Evolutionary conservation across 2,797 vertebrate species (phyloP), one percentile per base, ranked within the genome.

Genomic region (Agapornis canus): DNA sequence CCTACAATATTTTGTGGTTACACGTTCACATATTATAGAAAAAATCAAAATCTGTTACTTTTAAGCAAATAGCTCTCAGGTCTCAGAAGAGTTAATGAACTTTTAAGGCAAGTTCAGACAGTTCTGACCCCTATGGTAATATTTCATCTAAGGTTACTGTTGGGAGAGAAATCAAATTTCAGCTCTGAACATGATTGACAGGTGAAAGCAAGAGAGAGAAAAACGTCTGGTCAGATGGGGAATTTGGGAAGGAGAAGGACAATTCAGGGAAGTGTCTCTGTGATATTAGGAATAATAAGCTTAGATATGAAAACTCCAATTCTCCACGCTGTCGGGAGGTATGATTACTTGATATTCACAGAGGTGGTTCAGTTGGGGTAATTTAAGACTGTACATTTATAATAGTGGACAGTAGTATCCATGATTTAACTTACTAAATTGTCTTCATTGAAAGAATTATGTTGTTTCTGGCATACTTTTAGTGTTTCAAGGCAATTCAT

Each of bases 101-200:
- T 97, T 97, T 95, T 97, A 94, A 94, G 89, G 95, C 93, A 96
- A 96, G 97, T 97, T 97, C 96, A 97, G 82, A 71, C 72, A 94
- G 95, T 94, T 93, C 94, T 98, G 97, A 98, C 98, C 97, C 94
- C 92, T 94, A 96, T 95, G 96, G 96, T 97, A 97, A 97, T 98
- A 97, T 97, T 98, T 97, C 97, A 98, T 98, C 96, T 97, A 97
- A 98, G 97, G 97, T 98, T 98, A 98, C 97, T 96, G 87, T 97
- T 97, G 97, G 97, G 97, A 98, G 94, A 96, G 96, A 98, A 98
- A 98, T 98, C 97, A 98, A 98, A 98, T 98, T 98, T 98, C 97
- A 98, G 91, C 97, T 91, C 81, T 76, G 95, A 97, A 92, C 68
- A 31, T 98, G 98, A 98, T 97, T 98, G 98, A 98, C 98, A 98